Evolutionary conservation across 1,140 invertebrate species (phyloP), one percentile per base, ranked within the genome.

Genomic region (Pygmarrhopalites habei): DNA sequence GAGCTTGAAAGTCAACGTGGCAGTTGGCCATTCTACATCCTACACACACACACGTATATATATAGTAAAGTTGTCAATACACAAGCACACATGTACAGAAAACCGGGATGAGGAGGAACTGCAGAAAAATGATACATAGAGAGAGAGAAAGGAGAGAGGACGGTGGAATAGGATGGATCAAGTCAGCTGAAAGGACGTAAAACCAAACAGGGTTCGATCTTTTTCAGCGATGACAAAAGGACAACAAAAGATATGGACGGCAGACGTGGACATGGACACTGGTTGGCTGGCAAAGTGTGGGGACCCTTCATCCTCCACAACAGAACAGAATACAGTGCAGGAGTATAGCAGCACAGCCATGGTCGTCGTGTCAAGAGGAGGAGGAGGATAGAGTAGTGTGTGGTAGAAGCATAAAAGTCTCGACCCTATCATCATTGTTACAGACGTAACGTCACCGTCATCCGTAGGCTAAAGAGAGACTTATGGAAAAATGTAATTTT

Each of bases 1-100:
- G 64, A 66, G 64, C 55, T 59, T 53, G 46, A 26, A n/a, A 25
- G 15, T 14, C 28, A 62, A 62, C 44, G 65, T 66, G 65, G 60
- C 65, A 62, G 60, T 62, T 66, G 65, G 55, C 56, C 57, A 52
- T 52, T 28, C 25, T 29, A 26, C 28, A 21, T 47, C 23, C 12
- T n/a, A 12, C 39, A 41, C 39, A 41, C 39, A 12, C 39, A 41
- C 39, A n/a, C n/a, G n/a, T n/a, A n/a, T n/a, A n/a, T n/a, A n/a
- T n/a, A n/a, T n/a, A n/a, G n/a, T n/a, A n/a, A n/a, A n/a, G 39
- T 41, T 41, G n/a, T 41, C 39, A 41, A 41, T 41, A 41, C n/a
- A n/a, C n/a, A n/a, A n/a, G n/a, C n/a, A n/a, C n/a, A n/a, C n/a
- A n/a, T n/a, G n/a, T n/a, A n/a, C n/a, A n/a, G n/a, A n/a, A n/a